Evolutionary conservation across 2,113 vertebrate genomes (phyloP), one percentile per base, ranked within the genome.

Genomic region (Dolichotis patagonum): DNA sequence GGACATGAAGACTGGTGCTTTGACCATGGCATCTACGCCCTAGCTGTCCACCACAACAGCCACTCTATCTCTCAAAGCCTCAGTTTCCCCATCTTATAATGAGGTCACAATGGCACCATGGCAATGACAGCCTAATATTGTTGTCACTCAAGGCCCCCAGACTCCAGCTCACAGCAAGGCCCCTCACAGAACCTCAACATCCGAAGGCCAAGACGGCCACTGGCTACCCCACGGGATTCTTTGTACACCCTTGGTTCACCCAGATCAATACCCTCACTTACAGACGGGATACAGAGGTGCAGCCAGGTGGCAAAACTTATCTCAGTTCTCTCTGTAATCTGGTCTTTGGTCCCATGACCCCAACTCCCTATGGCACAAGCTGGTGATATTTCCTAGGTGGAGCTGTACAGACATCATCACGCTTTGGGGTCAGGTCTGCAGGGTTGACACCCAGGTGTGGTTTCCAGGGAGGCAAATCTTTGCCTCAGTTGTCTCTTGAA

Each of bases 1-100:
- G 41, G 49, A 41, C 52, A n/a, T 0, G 3, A 17, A 77, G 22
- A 14, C 35, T 19, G 26, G 20, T 0, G 0, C 1, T 28, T 65
- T 67, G 82, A 35, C 32, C 30, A 41, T 0, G 19, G 22, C 0
- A 0, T 7, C 58, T 69, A 19, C 46, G 1, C 30, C 8, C 32
- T 49, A 75, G 28, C 56, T 62, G 11, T 2, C 71, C 60, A 49
- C 80, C 83, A 71, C 20, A 49, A 32, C 43, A 88, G n/a, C 75
- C 28, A 14, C 22, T 69, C 20, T 19, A 26, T 17, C 32, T 75
- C 56, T 30, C 35, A 3, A 12, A 56, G 38, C 30, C 67, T 92
- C 80, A 7, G 52, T 8, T 73, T 80, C 67, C 58, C 63, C 60
- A 7, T 32, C 30, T 52, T 82, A 10, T 41, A 63, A 10, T 32